phyloP scores from a whole-genome alignment of 2,797 vertebrate species.

The Streptopelia turtur region DNA sequence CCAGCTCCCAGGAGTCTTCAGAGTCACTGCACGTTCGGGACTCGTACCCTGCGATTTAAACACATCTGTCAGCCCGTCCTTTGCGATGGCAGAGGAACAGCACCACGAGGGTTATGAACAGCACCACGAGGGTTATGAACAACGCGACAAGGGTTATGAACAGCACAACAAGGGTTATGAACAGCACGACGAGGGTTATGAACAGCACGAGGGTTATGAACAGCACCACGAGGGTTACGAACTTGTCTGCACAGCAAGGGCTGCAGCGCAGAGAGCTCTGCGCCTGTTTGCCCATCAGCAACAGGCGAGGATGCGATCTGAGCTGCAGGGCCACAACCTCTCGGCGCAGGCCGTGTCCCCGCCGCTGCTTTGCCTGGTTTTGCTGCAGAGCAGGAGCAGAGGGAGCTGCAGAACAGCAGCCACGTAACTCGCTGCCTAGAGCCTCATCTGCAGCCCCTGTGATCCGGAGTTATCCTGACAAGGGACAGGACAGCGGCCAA shows the following conservation, averaged over 20 bases:
- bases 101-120: background rate
- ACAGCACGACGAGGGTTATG: background rate
- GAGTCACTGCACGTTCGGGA: slow-evolving; percentile 93
- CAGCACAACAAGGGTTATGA: background rate
- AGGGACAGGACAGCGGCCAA: background rate
- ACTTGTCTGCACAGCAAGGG: background rate
- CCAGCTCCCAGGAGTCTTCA: slow-evolving; percentile 87
- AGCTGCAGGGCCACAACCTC: background rate
- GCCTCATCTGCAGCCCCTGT: background rate
- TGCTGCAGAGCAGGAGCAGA: background rate
- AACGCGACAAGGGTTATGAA: background rate
- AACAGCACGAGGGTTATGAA: background rate
- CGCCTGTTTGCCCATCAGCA: background rate
- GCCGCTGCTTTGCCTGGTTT: background rate
- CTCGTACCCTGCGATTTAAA: slow-evolving; percentile 86
- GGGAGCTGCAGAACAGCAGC: background rate
- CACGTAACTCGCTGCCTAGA: background rate
- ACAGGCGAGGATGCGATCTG: background rate
- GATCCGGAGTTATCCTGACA: background rate
- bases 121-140: background rate
- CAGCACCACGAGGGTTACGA: background rate
- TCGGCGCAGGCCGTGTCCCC: background rate
- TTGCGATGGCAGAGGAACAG: background rate
- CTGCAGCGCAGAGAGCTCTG: background rate
- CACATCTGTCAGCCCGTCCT: background rate